A percentile compares a stretch with the other conserved stretches of the same genome.
Conservation (phyloP, 2,113 vertebrate genomes). For the Centropus bengalensis region DNA sequence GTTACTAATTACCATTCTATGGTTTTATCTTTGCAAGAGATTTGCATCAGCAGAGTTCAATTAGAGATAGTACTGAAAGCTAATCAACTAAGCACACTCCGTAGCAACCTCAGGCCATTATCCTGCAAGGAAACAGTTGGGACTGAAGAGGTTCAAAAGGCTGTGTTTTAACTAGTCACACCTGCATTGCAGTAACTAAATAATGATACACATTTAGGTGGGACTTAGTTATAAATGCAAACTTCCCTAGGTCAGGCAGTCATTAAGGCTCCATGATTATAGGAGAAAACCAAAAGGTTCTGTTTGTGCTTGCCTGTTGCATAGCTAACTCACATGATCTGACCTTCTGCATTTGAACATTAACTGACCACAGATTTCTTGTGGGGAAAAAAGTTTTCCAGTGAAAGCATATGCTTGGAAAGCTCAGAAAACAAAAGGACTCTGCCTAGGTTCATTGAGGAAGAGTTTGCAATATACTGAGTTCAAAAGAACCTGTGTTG, state of each 20-base stretch:
- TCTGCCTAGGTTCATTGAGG: not conserved
- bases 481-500: not conserved
- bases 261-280: not conserved
- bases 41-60: not conserved
- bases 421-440: constrained; percentile 16
- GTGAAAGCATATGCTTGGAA: constrained; percentile 49
- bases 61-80: not conserved
- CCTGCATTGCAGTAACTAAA: not conserved
- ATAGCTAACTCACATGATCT: not conserved
- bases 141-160: not conserved
- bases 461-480: not conserved
- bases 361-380: constrained; percentile 48
- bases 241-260: not conserved
- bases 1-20: constrained; percentile 12
- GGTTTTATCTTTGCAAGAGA: not conserved
- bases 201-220: not conserved
- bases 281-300: constrained; percentile 23
- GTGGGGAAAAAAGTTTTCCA: constrained; percentile 35
- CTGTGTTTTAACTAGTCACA: constrained; percentile 6
- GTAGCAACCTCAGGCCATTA: constrained; percentile 2
- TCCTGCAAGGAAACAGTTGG: not conserved
- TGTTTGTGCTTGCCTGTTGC: not conserved
- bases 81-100: not conserved
- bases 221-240: not conserved
- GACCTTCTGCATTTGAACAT: not conserved